Percentiles rank a stretch among this genome's conserved stretches.
phyloP scores from a whole-genome alignment of 2,888 invertebrate genomes.

The Folsomia manolachei region DNA sequence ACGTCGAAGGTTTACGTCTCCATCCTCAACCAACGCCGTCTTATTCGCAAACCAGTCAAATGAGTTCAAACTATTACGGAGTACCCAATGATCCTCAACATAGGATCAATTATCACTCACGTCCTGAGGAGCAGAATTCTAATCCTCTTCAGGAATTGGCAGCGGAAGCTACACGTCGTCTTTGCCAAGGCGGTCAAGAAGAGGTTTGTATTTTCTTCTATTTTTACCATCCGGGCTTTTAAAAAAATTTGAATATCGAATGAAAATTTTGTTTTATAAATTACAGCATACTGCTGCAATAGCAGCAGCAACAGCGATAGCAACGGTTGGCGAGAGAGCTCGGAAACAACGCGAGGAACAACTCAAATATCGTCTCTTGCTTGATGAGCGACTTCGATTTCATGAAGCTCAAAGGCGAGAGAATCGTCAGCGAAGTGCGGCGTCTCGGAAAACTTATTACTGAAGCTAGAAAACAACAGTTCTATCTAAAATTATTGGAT shows the following conservation, averaged over 20 bases:
- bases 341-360: slow-evolving; percentile 17
- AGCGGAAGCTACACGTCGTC: slow-evolving; percentile 8
- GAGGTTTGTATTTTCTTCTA: background rate
- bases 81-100: background rate
- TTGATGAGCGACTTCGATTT: background rate
- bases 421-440: background rate
- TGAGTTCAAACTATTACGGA: too few species aligned
- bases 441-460: background rate
- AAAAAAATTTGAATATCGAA: background rate
- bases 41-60: too few species aligned
- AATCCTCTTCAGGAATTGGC: slow-evolving; percentile 9
- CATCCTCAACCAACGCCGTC: background rate
- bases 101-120: background rate
- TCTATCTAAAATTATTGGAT: too few species aligned
- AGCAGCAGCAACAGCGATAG: slow-evolving; percentile 35
- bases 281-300: slow-evolving; percentile 22
- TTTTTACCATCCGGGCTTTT: background rate
- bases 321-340: slow-evolving; percentile 34
- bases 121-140: background rate
- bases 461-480: too few species aligned
- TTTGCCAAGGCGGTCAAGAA: background rate
- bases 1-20: background rate
- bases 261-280: slow-evolving; percentile 12
- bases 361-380: background rate
- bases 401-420: background rate